phyloP scores from a whole-genome alignment of 2,113 vertebrate genomes.

The Phodopus roborovskii region DNA sequence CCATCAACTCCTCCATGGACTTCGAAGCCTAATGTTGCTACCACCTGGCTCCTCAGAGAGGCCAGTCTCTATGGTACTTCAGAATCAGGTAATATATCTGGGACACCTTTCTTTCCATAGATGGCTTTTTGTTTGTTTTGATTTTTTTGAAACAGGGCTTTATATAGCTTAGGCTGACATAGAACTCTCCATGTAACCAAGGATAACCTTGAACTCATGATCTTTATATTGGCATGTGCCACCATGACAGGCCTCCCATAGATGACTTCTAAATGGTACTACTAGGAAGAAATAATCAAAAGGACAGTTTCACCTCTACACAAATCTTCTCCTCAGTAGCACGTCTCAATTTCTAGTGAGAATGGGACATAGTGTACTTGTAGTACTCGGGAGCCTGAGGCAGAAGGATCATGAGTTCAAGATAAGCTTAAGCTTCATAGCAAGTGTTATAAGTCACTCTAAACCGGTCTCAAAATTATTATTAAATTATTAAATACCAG shows the following conservation, averaged over 20 bases:
- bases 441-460: neutral
- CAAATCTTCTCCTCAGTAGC: neutral
- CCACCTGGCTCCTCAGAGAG: conserved; percentile 82
- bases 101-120: neutral
- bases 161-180: neutral
- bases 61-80: conserved; percentile 89
- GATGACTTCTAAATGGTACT: neutral
- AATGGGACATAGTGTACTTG: neutral
- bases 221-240: neutral
- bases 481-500: neutral
- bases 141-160: neutral
- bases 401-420: neutral
- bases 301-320: neutral
- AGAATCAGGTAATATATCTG: conserved; percentile 91
- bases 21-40: conserved; percentile 88
- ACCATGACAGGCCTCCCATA: neutral
- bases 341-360: neutral
- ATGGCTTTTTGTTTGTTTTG: neutral
- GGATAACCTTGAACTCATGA: neutral
- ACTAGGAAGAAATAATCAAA: neutral
- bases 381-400: neutral
- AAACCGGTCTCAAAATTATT: neutral
- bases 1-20: conserved; percentile 90
- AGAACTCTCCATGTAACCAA: neutral
- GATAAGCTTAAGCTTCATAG: neutral